Evolutionary conservation across 2,888 invertebrate species (phyloP).

Genomic region (Epistrophella euchroma): DNA sequence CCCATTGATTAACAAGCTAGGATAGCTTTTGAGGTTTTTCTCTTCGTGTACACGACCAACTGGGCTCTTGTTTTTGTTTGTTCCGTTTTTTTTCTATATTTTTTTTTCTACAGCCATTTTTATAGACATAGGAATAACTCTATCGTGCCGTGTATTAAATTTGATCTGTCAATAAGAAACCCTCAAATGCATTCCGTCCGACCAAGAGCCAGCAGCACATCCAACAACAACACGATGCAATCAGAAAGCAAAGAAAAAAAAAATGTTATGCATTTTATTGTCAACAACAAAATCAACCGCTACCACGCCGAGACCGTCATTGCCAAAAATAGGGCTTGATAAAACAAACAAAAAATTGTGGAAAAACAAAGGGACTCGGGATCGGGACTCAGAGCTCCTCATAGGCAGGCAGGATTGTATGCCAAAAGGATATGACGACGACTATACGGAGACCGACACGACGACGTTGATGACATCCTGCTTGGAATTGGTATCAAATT

Average conservation of each 20-base stretch:
- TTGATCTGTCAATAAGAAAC: conserved; percentile 74
- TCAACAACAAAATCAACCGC: conserved; percentile 58
- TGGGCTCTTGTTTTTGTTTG: conserved; percentile 32
- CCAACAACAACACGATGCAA: conserved; percentile 33
- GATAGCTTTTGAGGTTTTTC: conserved; percentile 53
- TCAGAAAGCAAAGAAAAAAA: not conserved
- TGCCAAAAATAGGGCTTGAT: conserved; percentile 34
- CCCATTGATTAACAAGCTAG: conserved; percentile 63
- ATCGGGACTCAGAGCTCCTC: conserved; percentile 2
- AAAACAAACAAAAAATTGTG: conserved; percentile 23
- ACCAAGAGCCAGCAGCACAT: conserved; percentile 27
- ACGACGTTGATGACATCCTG: conserved; percentile 74
- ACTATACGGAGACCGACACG: too few relatives aligned
- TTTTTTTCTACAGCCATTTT: conserved; percentile 38
- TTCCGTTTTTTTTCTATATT: conserved; percentile 7
- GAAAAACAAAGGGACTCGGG: conserved; percentile 11
- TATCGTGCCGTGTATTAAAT: conserved; percentile 59
- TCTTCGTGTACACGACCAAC: conserved; percentile 6
- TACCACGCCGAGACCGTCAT: conserved; percentile 33
- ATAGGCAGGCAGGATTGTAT: conserved; percentile 45
- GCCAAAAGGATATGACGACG: conserved; percentile 55
- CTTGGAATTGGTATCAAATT: conserved; percentile 76
- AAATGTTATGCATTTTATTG: conserved; percentile 63
- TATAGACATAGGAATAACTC: conserved; percentile 24
- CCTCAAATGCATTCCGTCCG: conserved; percentile 67